Conservation (phyloP, 2,888 invertebrate species). For the Myopa tessellatipennis region DNA sequence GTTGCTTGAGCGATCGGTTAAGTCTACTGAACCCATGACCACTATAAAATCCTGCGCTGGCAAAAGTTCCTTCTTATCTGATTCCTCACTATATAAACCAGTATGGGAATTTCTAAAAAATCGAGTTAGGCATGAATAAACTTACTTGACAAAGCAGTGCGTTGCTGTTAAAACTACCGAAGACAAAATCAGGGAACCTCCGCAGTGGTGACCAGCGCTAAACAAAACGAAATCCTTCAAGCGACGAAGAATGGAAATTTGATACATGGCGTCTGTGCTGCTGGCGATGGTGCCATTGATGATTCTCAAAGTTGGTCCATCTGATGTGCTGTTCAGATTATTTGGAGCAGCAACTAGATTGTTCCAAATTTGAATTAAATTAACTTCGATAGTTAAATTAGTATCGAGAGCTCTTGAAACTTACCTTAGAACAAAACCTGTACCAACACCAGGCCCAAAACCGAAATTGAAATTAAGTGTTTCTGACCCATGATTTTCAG, state of each 20-base stretch:
- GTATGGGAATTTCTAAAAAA: not conserved
- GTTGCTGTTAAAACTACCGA: conserved; percentile 52
- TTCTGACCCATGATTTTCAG: not conserved
- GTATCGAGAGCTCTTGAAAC: not conserved
- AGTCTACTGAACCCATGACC: conserved; percentile 52
- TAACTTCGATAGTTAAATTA: not conserved
- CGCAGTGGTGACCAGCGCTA: conserved; percentile 63
- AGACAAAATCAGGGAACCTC: conserved; percentile 57
- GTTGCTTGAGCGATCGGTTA: conserved; percentile 43
- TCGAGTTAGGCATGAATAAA: not conserved
- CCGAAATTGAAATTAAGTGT: not conserved
- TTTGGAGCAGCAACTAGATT: conserved; percentile 21
- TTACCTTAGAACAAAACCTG: not conserved
- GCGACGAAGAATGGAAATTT: conserved; percentile 57
- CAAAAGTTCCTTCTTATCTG: not conserved
- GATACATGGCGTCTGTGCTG: conserved; percentile 56
- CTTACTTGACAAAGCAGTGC: conserved; percentile 54
- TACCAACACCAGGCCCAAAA: not conserved
- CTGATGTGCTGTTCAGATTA: conserved; percentile 40
- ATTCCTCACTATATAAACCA: conserved; percentile 15
- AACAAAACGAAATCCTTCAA: conserved; percentile 55
- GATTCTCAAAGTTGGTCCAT: conserved; percentile 35
- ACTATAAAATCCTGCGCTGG: conserved; percentile 46
- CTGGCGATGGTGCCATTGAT: conserved; percentile 47
- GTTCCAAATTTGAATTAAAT: not conserved